These are phyloP conservation scores for Guaruba guarouba DNA, from an alignment of 2,113 vertebrate species.

Conservation along the genomic window DNA sequence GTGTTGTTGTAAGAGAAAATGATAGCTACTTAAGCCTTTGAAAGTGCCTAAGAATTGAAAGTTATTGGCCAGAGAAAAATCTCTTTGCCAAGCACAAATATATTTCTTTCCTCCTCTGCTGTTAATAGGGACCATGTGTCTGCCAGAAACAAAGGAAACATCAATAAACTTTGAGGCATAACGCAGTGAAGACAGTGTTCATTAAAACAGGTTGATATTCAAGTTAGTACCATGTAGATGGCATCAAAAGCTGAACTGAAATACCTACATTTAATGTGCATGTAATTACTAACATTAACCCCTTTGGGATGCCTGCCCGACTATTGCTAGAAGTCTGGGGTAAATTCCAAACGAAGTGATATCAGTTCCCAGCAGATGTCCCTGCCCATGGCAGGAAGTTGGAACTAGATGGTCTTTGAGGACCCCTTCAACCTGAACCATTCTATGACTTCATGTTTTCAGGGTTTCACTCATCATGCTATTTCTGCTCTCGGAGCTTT, in stretches of 20 bases:
- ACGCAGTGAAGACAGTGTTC: neutral
- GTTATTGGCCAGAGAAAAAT: neutral
- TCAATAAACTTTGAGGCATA: neutral
- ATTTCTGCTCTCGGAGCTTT: neutral
- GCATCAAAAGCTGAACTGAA: neutral
- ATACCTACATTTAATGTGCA: neutral
- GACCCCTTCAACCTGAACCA: neutral
- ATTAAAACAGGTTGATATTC: neutral
- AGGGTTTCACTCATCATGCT: neutral
- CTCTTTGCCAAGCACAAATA: neutral
- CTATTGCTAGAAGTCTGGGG: neutral
- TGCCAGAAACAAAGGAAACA: neutral
- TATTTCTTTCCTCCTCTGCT: neutral
- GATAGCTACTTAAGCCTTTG: neutral
- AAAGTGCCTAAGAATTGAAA: constrained; percentile 37
- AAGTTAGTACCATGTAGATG: neutral
- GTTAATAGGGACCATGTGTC: neutral
- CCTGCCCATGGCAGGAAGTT: neutral
- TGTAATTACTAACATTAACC: neutral
- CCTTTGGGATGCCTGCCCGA: neutral
- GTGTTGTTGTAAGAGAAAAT: neutral
- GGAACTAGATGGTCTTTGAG: neutral
- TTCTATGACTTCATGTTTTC: neutral
- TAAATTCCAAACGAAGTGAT: neutral
- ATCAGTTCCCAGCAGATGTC: neutral